Percentiles rank a stretch among this genome's conserved stretches.
These are phyloP conservation scores for Diadromus collaris DNA, from an alignment of 2,888 invertebrate genomes.

Conservation along the genomic window DNA sequence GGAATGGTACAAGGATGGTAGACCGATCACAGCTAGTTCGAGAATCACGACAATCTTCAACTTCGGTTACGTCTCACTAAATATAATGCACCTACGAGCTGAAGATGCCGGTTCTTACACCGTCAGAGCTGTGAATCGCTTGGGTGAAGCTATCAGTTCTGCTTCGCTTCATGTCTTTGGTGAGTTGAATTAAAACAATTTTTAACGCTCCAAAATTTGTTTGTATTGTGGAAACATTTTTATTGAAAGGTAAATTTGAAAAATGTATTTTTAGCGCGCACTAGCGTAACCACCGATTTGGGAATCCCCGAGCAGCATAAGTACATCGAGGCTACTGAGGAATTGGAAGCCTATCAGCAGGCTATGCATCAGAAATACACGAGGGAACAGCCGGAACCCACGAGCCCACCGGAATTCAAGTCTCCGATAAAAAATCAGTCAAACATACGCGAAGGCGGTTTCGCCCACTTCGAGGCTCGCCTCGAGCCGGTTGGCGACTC, in stretches of 20 bases:
- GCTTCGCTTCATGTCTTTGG: constrained; percentile 88
- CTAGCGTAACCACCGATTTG: constrained; percentile 92
- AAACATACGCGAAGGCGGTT: constrained; percentile 94
- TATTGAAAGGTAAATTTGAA: background rate
- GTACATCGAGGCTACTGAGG: constrained; percentile 95
- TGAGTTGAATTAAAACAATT: constrained; percentile 64
- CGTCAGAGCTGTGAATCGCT: constrained; percentile 93
- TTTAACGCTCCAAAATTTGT: background rate
- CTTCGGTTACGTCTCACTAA: constrained; percentile 99
- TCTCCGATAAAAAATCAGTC: constrained; percentile 94
- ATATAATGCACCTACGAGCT: constrained; percentile 98
- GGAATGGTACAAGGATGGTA: constrained; percentile 97
- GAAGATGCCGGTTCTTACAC: constrained; percentile 99
- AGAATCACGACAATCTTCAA: constrained; percentile 98
- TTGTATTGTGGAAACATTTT: background rate
- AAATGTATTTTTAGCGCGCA: constrained; percentile 81
- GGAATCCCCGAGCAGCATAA: constrained; percentile 95
- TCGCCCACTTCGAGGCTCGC: constrained; percentile 97
- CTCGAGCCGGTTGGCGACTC: constrained; percentile 96
- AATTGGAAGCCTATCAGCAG: constrained; percentile 93
- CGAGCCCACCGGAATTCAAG: constrained; percentile 92
- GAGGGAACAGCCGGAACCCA: constrained; percentile 90
- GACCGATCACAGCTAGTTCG: constrained; percentile 97
- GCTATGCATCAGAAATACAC: constrained; percentile 90
- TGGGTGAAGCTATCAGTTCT: constrained; percentile 94